These are phyloP conservation scores for Cygnus olor DNA, from an alignment of 2,797 vertebrate genomes.

Conservation along the genomic window DNA sequence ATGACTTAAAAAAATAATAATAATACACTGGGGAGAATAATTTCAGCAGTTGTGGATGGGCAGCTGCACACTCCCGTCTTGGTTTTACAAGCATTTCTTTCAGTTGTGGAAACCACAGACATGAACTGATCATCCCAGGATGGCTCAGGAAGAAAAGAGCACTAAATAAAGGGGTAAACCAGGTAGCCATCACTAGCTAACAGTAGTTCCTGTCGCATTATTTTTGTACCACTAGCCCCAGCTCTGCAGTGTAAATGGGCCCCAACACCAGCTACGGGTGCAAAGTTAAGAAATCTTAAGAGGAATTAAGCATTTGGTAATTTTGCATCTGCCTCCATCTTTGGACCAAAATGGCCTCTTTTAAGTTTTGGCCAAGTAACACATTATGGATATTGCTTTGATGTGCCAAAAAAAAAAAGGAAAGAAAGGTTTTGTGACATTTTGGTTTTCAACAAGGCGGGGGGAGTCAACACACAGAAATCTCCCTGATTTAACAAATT, in stretches of 20 bases:
- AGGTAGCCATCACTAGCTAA: not conserved
- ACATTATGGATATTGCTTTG: not conserved
- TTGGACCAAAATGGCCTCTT: not conserved
- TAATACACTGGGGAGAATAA: not conserved
- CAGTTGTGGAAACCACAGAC: not conserved
- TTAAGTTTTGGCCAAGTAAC: not conserved
- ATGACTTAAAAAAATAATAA: not conserved
- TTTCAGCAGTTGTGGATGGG: not conserved
- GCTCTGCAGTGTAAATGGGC: not conserved
- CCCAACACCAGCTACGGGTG: not conserved
- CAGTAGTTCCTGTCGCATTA: not conserved
- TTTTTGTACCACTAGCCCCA: not conserved
- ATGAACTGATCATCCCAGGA: not conserved
- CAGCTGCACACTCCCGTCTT: not conserved
- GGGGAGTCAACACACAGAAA: not conserved
- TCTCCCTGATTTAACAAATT: not conserved
- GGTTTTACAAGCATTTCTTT: not conserved
- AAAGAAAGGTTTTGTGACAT: not conserved
- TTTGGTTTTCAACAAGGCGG: not conserved
- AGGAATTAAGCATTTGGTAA: not conserved
- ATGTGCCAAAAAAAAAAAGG: not conserved
- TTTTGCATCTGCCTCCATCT: not conserved
- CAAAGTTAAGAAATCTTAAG: not conserved
- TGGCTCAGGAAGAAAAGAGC: not conserved
- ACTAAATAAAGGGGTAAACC: not conserved